Base-by-base conservation (phyloP, 1,140 invertebrate genomes). In the Drosophila elegans region DNA sequence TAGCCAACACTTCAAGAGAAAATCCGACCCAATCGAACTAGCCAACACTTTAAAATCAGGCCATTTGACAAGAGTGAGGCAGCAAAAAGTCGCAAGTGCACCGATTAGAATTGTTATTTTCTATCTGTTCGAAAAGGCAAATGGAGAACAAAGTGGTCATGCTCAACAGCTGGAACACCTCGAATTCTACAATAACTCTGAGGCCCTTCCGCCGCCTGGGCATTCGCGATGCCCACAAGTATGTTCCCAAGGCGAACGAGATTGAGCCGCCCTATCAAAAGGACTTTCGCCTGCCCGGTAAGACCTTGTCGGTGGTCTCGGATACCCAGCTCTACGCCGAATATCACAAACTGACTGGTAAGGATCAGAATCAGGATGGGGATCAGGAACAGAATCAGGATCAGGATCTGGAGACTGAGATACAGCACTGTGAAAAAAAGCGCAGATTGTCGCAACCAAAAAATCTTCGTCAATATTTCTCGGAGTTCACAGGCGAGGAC, bases 201-300 rank as follows among this genome's bases (percentile, higher is more conserved):
- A 21, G 4, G 2, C 12, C 29, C 0, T 64, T 64, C 2, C 62
- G 5, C 4, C 7, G 6, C 2, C 5, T 38, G 10, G 62, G 62
- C 32, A 64, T 64, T 0, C 0, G 0, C 12, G 13, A 64, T 64
- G 62, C 10, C n/a, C 29, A 53, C 29, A 56, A 57, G 32, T 64
- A 45, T 32, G 32, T 64, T 0, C 61, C 61, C 2, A 55, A 36
- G 5, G 52, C 52, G 6, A 0, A 12, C 3, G 61, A 64, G 10
- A 9, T 64, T 1, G 0, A 12, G 11, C 42, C 62, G 11, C 62
- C 62, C 1, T 66, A 32, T 11, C 2, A 6, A 2, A 48, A 25
- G 34, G 2, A 27, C 10, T n/a, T 45, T 1, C 10, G 4, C 4
- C 3, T 64, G 7, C 53, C 53, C n/a, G 1, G 6, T 2, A 32